Conservation (phyloP, 2,113 vertebrate genomes). For the Erythrolamprus reginae region DNA sequence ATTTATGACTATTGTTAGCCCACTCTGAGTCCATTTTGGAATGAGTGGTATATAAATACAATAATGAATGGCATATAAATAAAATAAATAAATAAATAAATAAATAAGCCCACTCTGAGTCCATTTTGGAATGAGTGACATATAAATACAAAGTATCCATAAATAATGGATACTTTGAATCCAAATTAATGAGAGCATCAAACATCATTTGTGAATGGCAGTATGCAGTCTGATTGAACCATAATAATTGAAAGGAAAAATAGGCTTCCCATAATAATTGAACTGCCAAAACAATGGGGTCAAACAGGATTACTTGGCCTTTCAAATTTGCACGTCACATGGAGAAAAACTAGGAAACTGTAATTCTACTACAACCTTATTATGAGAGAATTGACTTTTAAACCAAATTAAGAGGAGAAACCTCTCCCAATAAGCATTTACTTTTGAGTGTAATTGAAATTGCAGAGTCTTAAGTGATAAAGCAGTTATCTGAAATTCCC, state of each 20-base stretch:
- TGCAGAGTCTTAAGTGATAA: background rate
- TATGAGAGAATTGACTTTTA: background rate
- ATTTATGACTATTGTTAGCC: too few relatives aligned
- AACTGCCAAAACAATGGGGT: background rate
- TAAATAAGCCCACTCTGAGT: too few relatives aligned
- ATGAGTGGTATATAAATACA: too few relatives aligned
- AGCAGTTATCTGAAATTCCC: slow-evolving; percentile 11
- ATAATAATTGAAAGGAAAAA: background rate
- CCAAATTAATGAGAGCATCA: background rate
- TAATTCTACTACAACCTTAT: background rate
- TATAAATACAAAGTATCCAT: too few relatives aligned
- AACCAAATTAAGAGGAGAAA: background rate
- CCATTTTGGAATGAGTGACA: too few relatives aligned
- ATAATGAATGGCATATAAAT: too few relatives aligned
- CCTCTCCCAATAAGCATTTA: slow-evolving; percentile 19
- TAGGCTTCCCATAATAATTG: background rate
- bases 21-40: too few relatives aligned
- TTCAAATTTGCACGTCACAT: background rate
- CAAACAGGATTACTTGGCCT: background rate
- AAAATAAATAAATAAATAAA: too few relatives aligned
- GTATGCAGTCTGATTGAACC: background rate
- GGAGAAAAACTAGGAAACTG: background rate
- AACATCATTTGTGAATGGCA: background rate
- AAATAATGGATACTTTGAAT: background rate
- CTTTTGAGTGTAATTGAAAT: background rate